Evolutionary conservation across 2,888 invertebrate species (phyloP).

Genomic region (Camptogramma bilineatum): DNA sequence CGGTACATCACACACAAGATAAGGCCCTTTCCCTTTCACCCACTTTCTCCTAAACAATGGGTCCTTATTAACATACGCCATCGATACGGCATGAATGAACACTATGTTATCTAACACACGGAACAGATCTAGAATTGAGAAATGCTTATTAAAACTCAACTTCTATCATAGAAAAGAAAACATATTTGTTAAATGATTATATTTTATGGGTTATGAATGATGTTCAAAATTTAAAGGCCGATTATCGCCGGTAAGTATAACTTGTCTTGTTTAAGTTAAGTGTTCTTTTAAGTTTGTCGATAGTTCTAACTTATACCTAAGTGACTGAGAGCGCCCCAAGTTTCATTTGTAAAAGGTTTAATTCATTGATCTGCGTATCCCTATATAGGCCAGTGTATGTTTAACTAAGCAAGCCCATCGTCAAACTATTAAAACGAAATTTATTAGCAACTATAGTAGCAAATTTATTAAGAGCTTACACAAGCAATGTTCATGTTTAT

Average conservation of each 20-base stretch:
- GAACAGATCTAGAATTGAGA: conserved; percentile 22
- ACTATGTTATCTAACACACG: conserved; percentile 25
- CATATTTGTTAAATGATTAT: too few relatives aligned
- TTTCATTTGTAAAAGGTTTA: neutral
- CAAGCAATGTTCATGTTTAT: neutral
- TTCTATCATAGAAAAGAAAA: neutral
- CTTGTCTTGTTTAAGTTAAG: too few relatives aligned
- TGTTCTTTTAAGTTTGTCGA: too few relatives aligned
- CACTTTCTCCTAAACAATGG: conserved; percentile 43
- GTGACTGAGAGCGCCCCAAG: too few relatives aligned
- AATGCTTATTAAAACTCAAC: neutral
- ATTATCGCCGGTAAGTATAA: too few relatives aligned
- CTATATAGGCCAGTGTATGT: neutral
- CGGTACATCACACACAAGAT: conserved; percentile 32
- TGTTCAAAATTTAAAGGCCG: too few relatives aligned
- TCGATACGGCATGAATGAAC: conserved; percentile 38
- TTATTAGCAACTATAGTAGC: too few relatives aligned
- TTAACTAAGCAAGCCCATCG: neutral
- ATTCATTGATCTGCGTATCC: neutral
- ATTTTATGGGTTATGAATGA: too few relatives aligned
- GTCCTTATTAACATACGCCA: conserved; percentile 45
- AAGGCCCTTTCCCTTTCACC: conserved; percentile 46
- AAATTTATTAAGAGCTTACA: neutral
- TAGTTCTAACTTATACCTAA: too few relatives aligned
- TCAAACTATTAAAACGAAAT: neutral